Base-by-base conservation (phyloP, 2,888 invertebrate species). In the Himalopsyche anomala region DNA sequence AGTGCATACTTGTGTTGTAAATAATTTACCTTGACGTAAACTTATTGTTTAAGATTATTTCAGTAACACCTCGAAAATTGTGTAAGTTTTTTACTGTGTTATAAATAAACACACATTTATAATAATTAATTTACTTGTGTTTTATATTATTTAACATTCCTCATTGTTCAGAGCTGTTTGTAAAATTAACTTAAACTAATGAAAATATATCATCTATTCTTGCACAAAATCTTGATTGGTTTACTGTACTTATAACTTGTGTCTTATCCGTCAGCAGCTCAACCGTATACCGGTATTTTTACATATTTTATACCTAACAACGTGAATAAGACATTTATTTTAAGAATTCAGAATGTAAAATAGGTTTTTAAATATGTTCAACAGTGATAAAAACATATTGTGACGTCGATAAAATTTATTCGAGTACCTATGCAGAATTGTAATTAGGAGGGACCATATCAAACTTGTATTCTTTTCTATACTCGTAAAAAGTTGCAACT, bases 361-460 rank as follows among this genome's bases (percentile, higher is more conserved):
- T 62, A 62, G 15, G 62, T 62, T 62, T 62, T 62, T 28, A 62
- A 62, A 19, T 62, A 62, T 19, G 62, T 62, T 62, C 19, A 28
- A 62, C 62, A 62, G 9, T 19, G 19, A 62, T 19, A 19, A 8
- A n/a, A 28, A n/a, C 19, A 28, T 62, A 28, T 62, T 19, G 28
- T 28, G 19, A 62, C 4, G 19, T 19, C n/a, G 56, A 56, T 56
- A 19, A 56, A 19, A 15, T 19, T 62, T 62, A 62, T 62, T 62
- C 28, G 11, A 62, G 62, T 62, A 62, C 62, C 62, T 84, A 17
- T n/a, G 17, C 19, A 51, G 42, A 81, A 81, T 69, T 62, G 81
- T 81, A 56, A 82, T 81, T 85, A 84, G 85, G 85, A 83, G 87
- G 87, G 87, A 87, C 87, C 87, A 87, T 87, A 87, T 87, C 87